A percentile compares a stretch with the other conserved stretches of the same genome.
These are phyloP conservation scores for Jordanella pulchra DNA, from an alignment of 2,797 vertebrate genomes.

Conservation along the genomic window DNA sequence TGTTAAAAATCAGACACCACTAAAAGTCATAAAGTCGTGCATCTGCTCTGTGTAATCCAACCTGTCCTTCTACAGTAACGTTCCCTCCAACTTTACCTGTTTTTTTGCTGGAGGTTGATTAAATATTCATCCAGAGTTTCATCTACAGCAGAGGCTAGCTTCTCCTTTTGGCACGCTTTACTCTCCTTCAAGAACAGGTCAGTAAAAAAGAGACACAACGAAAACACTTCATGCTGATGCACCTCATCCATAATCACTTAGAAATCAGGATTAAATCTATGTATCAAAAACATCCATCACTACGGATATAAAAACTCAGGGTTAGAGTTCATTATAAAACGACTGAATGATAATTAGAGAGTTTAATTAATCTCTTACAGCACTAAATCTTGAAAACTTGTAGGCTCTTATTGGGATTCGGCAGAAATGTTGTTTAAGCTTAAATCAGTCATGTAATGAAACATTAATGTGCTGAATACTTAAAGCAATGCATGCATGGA, in stretches of 20 bases:
- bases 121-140: constrained; percentile 94
- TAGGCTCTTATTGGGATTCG: neutral
- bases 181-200: constrained; percentile 67
- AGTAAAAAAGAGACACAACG: constrained; percentile 21
- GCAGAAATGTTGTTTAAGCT: neutral
- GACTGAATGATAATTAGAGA: neutral
- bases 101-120: constrained; percentile 92
- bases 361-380: neutral
- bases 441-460: neutral
- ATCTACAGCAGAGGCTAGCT: constrained; percentile 84
- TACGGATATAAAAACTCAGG: neutral
- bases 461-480: neutral
- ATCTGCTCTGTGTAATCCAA: constrained; percentile 54
- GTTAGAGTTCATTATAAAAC: constrained; percentile 2
- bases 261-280: constrained; percentile 2
- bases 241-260: constrained; percentile 34
- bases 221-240: constrained; percentile 15
- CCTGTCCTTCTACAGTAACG: constrained; percentile 35
- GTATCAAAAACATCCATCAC: constrained; percentile 10
- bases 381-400: neutral
- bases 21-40: constrained; percentile 28
- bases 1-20: constrained; percentile 28
- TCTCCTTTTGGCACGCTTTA: constrained; percentile 66
- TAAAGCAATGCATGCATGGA: neutral
- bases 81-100: constrained; percentile 86